Evolutionary conservation across 2,797 vertebrate genomes (phyloP).

Genomic region (Channallabes apus): DNA sequence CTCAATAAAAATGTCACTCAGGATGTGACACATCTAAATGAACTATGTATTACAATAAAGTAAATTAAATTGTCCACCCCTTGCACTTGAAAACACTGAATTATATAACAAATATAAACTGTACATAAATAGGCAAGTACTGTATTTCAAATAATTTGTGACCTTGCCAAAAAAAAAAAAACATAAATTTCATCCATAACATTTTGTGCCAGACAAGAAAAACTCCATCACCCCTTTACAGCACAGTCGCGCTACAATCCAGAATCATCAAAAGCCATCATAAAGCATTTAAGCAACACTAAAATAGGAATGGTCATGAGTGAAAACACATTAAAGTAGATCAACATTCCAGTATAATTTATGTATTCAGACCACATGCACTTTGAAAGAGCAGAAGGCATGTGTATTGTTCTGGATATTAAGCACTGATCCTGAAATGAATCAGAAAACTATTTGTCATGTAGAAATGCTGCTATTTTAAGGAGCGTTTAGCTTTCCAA

Average conservation of each 20-base stretch:
- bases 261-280: background rate
- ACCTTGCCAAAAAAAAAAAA: background rate
- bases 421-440: background rate
- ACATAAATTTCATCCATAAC: background rate
- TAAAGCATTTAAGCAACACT: background rate
- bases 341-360: background rate
- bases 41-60: background rate
- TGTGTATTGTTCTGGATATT: background rate
- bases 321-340: background rate
- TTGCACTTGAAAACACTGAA: background rate
- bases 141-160: background rate
- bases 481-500: slow-evolving; percentile 9
- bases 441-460: slow-evolving; percentile 19
- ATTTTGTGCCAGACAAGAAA: background rate
- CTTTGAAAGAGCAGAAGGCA: background rate
- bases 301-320: background rate
- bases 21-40: background rate
- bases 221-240: background rate
- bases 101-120: background rate
- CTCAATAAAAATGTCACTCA: too few relatives aligned
- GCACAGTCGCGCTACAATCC: too few relatives aligned
- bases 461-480: slow-evolving; percentile 23
- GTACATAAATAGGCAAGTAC: background rate
- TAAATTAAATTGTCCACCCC: background rate
- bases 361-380: background rate